phyloP scores from a whole-genome alignment of 2,797 vertebrate genomes.

The Urosaurus nigricauda region DNA sequence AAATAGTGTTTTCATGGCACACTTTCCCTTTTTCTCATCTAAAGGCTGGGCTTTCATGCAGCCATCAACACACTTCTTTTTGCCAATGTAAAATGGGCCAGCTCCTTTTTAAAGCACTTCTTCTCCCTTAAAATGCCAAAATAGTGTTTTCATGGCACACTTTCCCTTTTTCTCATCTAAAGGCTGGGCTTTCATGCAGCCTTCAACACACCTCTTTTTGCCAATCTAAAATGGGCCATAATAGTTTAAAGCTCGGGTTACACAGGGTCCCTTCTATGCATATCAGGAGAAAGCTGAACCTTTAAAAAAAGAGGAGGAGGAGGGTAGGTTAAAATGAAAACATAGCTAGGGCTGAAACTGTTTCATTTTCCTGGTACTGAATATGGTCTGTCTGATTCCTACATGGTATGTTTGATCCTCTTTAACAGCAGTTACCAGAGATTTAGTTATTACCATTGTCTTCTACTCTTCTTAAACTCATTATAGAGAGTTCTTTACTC shows the following conservation, averaged over 20 bases:
- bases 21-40: too few relatives aligned
- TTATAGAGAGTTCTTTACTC: background rate
- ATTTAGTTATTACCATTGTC: background rate
- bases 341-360: conserved; percentile 3
- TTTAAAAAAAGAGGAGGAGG: background rate
- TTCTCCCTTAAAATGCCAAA: too few relatives aligned
- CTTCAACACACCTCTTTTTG: too few relatives aligned
- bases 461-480: background rate
- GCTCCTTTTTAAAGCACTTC: too few relatives aligned
- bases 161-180: too few relatives aligned
- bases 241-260: background rate
- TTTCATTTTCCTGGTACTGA: background rate
- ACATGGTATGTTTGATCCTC: conserved; percentile 28
- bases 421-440: conserved; percentile 14
- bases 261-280: background rate
- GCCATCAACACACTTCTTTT: too few relatives aligned
- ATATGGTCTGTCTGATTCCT: conserved; percentile 7
- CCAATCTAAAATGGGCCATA: too few relatives aligned
- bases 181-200: too few relatives aligned
- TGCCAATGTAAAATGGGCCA: too few relatives aligned
- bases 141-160: too few relatives aligned
- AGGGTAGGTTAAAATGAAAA: background rate
- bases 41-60: too few relatives aligned
- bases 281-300: background rate
- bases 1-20: too few relatives aligned